A percentile compares a stretch with the other conserved stretches of the same genome.
Conservation (phyloP, 2,797 vertebrate genomes). For the Anabacerthia variegaticeps region DNA sequence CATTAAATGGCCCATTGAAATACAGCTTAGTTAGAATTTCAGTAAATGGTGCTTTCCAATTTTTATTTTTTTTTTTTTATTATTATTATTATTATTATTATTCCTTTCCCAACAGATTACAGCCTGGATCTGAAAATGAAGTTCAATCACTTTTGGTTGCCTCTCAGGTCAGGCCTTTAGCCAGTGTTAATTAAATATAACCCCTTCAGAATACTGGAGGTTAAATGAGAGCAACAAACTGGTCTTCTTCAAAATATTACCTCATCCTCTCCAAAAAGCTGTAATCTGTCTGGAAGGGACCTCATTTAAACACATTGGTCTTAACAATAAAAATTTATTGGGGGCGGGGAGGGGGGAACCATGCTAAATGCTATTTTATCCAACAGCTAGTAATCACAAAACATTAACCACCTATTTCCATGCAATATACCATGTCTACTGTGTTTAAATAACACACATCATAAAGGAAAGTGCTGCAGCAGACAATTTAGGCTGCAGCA, state of each 20-base stretch:
- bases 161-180: conserved; percentile 87
- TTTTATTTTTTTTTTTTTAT: conserved; percentile 49
- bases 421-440: conserved; percentile 44
- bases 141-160: conserved; percentile 82
- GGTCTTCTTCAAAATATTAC: conserved; percentile 61
- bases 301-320: not conserved
- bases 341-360: not conserved
- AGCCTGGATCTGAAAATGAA: conserved; percentile 81
- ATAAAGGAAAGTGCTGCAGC: conserved; percentile 57
- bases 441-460: conserved; percentile 64
- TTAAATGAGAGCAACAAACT: conserved; percentile 80
- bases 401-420: conserved; percentile 46
- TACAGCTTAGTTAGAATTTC: conserved; percentile 83
- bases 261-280: conserved; percentile 31
- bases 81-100: conserved; percentile 46
- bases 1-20: conserved; percentile 85
- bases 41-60: conserved; percentile 77
- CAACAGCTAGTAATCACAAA: conserved; percentile 45
- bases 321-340: conserved; percentile 51
- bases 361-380: conserved; percentile 15
- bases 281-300: conserved; percentile 10
- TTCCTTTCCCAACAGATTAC: conserved; percentile 78
- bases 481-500: conserved; percentile 52
- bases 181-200: conserved; percentile 93
- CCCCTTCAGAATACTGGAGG: conserved; percentile 84